Base-by-base conservation (phyloP, 2,113 vertebrate species). In the Campylomormyrus numenius region DNA sequence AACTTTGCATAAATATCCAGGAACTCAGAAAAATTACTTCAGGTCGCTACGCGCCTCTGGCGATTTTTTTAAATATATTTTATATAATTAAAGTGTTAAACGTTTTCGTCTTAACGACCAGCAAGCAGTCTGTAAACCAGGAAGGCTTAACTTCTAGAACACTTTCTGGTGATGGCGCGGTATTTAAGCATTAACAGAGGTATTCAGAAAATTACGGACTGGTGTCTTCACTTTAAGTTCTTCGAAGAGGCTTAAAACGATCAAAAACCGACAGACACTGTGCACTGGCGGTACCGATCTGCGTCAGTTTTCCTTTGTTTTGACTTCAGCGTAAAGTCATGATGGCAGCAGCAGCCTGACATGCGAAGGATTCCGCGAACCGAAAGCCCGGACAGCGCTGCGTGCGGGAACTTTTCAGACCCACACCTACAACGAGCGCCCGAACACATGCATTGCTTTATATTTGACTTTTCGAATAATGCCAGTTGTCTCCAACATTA, bases 1-100 rank as follows among this genome's bases (percentile, higher is more conserved):
- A 94, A 89, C 85, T 94, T 94, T 93, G 93, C 95, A 96, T 96
- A 96, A 95, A 95, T 94, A 94, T 84, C 45, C 87, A 88, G 93
- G 94, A 92, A 74, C 80, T 91, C 85, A 58, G 52, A 89, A 39
- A 77, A 89, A 74, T 91, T 35, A 49, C 19, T 53, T 80, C 3
- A 31, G 42, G 17, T 31, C 31, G 84, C n/a, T 52, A 21, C 13
- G 46, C 9, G 15, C 1, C 15, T 53, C 17, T 13, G 15, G 31
- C 27, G 15, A 31, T 56, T 31, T 35, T 35, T 52, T 86, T 17
- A 31, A 31, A n/a, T n/a, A n/a, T n/a, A n/a, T n/a, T 13, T 11
- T 0, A 13, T 80, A 42, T 24, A 83, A 83, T 19, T 39, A 45
- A 83, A 83, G 77, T 2, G 19, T 42, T 19, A 45, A 31, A 19